phyloP scores from a whole-genome alignment of 2,113 vertebrate species.

The Microcebus tavaratra region DNA sequence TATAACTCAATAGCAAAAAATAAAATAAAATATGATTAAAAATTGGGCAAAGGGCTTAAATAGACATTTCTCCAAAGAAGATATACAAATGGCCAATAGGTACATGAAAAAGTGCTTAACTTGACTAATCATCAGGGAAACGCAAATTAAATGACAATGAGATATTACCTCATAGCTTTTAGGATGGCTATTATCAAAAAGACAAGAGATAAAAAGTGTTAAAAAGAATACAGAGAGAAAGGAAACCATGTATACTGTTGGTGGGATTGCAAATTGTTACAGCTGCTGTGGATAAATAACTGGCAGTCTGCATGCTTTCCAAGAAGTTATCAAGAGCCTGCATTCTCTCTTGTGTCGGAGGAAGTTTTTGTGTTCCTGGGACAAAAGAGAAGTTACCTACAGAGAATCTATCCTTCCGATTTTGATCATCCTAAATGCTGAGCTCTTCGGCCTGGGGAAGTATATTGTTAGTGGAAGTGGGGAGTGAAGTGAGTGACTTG shows the following conservation, averaged over 20 bases:
- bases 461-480: neutral
- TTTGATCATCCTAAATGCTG: neutral
- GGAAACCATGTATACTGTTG: neutral
- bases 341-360: neutral
- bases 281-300: neutral
- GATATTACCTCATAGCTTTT: neutral
- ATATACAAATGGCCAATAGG: neutral
- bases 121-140: neutral
- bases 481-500: neutral
- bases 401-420: neutral
- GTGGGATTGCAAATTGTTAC: neutral
- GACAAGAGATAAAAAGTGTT: neutral
- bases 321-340: neutral
- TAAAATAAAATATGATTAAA: neutral
- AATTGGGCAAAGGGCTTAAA: neutral
- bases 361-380: neutral
- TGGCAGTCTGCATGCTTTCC: neutral
- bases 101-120: neutral
- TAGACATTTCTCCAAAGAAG: neutral
- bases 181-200: neutral
- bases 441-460: neutral
- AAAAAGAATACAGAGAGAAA: neutral
- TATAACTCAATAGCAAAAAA: neutral
- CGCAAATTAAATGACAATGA: neutral
- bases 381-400: neutral